Evolutionary conservation across 2,888 invertebrate species (phyloP).

Genomic region (Brenthis hecate): DNA sequence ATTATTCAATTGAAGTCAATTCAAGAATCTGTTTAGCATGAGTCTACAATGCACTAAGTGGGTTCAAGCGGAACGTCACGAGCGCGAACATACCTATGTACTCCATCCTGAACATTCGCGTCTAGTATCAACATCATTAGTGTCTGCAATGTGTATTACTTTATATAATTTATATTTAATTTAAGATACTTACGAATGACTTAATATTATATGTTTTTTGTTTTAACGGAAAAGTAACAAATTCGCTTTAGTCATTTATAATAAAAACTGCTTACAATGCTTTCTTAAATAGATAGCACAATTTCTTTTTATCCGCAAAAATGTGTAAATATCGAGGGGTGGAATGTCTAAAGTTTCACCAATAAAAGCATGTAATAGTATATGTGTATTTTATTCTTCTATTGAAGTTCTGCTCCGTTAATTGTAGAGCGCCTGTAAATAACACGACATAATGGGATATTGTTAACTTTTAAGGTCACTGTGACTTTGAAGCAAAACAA

Average conservation of each 20-base stretch:
- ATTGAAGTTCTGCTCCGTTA: slow-evolving; percentile 29
- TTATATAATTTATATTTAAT: background rate
- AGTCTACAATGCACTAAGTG: slow-evolving; percentile 46
- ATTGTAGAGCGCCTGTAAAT: slow-evolving; percentile 29
- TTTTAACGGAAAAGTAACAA: no score
- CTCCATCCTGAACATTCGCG: slow-evolving; percentile 56
- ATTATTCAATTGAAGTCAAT: background rate
- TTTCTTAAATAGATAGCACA: no score
- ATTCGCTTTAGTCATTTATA: no score
- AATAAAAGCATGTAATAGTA: slow-evolving; percentile 18
- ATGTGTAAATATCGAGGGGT: no score
- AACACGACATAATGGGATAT: slow-evolving; percentile 24
- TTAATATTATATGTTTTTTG: background rate
- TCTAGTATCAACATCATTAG: slow-evolving; percentile 80
- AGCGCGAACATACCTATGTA: slow-evolving; percentile 18
- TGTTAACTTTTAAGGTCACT: slow-evolving; percentile 27
- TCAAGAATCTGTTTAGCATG: background rate
- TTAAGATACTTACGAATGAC: background rate
- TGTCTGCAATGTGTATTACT: slow-evolving; percentile 52
- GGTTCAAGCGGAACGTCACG: slow-evolving; percentile 41
- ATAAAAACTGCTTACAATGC: no score
- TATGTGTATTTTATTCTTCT: slow-evolving; percentile 17
- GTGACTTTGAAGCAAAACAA: slow-evolving; percentile 27
- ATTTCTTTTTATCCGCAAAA: no score
- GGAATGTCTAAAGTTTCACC: background rate